Percentiles rank a stretch among this genome's conserved stretches.
phyloP scores from a whole-genome alignment of 1,140 invertebrate genomes.

The Euwallacea similis region DNA sequence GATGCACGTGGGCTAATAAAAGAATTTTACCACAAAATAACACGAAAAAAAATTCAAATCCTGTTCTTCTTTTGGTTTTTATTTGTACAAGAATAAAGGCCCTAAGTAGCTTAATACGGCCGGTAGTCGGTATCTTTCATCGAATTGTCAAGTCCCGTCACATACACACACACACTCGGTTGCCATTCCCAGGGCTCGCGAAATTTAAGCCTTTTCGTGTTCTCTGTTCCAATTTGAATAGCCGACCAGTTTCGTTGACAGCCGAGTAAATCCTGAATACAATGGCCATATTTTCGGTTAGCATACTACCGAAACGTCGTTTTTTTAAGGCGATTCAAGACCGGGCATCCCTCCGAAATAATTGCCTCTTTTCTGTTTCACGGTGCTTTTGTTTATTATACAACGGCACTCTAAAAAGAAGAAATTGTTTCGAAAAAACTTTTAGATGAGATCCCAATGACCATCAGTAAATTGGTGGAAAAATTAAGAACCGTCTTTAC shows the following conservation, averaged over 20 bases:
- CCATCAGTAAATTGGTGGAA: no score
- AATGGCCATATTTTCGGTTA: conserved; percentile 38
- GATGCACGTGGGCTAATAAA: no score
- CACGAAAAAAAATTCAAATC: no score
- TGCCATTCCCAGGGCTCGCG: conserved; percentile 33
- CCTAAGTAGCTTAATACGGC: conserved; percentile 20
- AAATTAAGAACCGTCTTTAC: no score
- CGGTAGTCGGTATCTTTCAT: conserved; percentile 33
- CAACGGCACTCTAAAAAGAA: no score
- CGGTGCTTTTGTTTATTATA: no score
- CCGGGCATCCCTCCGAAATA: conserved; percentile 33
- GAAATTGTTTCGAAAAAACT: no score
- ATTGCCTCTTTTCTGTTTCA: conserved; percentile 21
- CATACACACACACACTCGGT: conserved; percentile 13
- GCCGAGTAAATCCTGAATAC: conserved; percentile 37
- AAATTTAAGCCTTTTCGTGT: conserved; percentile 40
- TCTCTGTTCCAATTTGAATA: conserved; percentile 38
- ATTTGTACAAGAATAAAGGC: conserved; percentile 2
- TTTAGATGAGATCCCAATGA: no score
- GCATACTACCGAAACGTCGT: conserved; percentile 33
- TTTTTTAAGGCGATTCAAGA: conserved; percentile 31
- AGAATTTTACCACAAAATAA: no score
- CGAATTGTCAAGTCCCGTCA: conserved; percentile 36
- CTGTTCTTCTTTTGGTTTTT: no score
- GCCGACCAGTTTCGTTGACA: conserved; percentile 36